Conservation (phyloP, 2,113 vertebrate species). For the Phaethornis superciliosus region DNA sequence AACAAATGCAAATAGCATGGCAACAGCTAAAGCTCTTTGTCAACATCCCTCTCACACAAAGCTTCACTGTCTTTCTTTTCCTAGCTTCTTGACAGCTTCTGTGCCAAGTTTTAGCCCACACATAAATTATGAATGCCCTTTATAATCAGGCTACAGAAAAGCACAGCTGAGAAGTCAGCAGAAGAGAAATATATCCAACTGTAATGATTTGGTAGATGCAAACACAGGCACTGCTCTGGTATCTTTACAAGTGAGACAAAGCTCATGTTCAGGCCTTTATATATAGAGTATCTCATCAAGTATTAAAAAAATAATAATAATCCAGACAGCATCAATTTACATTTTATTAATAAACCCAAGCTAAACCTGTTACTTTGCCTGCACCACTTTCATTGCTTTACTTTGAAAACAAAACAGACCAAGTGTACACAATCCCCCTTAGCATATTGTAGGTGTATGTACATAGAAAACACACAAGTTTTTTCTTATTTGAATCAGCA, state of each 20-base stretch:
- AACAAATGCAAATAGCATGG: conserved; percentile 13
- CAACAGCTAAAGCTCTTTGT: conserved; percentile 1
- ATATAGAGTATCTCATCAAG: not conserved
- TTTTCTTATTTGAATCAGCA: not conserved
- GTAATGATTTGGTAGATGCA: not conserved
- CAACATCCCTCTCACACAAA: conserved; percentile 12
- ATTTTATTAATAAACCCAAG: not conserved
- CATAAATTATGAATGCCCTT: conserved; percentile 44
- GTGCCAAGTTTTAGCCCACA: conserved; percentile 54
- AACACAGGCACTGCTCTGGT: not conserved
- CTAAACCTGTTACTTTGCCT: not conserved
- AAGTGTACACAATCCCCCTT: rapidly evolving
- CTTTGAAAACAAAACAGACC: not conserved
- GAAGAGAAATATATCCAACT: not conserved
- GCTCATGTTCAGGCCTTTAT: not conserved
- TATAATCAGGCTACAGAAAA: not conserved
- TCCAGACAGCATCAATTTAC: not conserved
- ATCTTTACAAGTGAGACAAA: not conserved
- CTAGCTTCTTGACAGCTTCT: conserved; percentile 26
- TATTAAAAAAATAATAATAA: not conserved
- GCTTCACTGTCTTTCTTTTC: conserved; percentile 29
- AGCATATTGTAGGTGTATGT: not conserved
- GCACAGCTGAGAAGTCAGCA: conserved; percentile 4
- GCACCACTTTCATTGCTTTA: not conserved
- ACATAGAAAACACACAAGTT: rapidly evolving